phyloP scores from a whole-genome alignment of 2,797 vertebrate genomes.

The Erpetoichthys calabaricus region DNA sequence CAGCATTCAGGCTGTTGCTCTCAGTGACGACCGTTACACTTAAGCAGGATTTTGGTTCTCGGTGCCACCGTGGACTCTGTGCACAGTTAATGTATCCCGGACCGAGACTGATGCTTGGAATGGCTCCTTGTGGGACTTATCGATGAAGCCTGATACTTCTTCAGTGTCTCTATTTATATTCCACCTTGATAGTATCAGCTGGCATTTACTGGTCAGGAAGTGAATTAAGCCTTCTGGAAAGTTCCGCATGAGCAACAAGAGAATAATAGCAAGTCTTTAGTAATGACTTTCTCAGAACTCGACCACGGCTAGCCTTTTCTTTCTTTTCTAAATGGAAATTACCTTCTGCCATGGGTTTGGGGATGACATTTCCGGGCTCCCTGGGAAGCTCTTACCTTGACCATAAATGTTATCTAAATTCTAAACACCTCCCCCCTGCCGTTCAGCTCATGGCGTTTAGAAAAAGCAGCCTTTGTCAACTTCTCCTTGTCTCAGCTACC shows the following conservation, averaged over 20 bases:
- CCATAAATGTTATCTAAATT: slow-evolving; percentile 61
- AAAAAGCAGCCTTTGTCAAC: slow-evolving; percentile 51
- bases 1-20: too few species aligned
- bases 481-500: slow-evolving; percentile 38
- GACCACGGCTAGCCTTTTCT: slow-evolving; percentile 25
- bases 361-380: slow-evolving; percentile 60
- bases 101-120: too few species aligned
- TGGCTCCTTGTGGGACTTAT: too few species aligned
- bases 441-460: slow-evolving; percentile 33
- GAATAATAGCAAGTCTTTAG: slow-evolving; percentile 8
- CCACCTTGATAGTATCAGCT: background rate
- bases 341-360: slow-evolving; percentile 39
- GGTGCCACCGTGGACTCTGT: too few species aligned
- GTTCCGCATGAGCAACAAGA: background rate
- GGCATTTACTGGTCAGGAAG: background rate
- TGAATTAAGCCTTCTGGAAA: background rate
- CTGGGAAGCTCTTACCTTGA: slow-evolving; percentile 43
- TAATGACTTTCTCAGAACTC: slow-evolving; percentile 19
- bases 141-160: too few species aligned
- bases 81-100: too few species aligned
- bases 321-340: slow-evolving; percentile 47
- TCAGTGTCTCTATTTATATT: too few species aligned
- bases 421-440: slow-evolving; percentile 41
- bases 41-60: too few species aligned
- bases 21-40: too few species aligned